These are phyloP conservation scores for Laterallus jamaicensis DNA, from an alignment of 2,113 vertebrate species.

Conservation along the genomic window DNA sequence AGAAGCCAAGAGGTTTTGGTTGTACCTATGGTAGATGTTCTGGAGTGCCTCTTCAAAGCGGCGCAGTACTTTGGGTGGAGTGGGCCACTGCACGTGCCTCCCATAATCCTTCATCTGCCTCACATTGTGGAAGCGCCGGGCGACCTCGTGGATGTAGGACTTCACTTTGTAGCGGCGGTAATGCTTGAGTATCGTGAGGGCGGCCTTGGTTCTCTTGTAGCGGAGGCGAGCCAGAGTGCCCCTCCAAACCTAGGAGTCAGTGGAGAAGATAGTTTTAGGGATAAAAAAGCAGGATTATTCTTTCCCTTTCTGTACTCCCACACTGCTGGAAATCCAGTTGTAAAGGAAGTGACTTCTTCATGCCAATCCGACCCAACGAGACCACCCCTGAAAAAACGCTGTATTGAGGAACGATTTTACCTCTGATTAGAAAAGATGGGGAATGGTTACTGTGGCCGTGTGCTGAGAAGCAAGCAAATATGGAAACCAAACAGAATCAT, in stretches of 20 bases:
- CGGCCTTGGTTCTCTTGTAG: slow-evolving; percentile 88
- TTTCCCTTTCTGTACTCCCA: neutral
- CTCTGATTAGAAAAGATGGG: neutral
- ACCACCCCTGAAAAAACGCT: fast-evolving
- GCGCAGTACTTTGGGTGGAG: slow-evolving; percentile 88
- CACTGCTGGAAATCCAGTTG: neutral
- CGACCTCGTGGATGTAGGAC: slow-evolving; percentile 87
- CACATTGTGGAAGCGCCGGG: slow-evolving; percentile 83
- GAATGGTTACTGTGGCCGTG: fast-evolving
- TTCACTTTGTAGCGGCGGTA: slow-evolving; percentile 94
- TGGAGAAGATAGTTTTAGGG: neutral
- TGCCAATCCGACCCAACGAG: neutral
- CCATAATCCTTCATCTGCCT: slow-evolving; percentile 85
- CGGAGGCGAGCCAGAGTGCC: slow-evolving; percentile 89
- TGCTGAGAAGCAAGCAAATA: neutral
- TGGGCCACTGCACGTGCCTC: slow-evolving; percentile 87
- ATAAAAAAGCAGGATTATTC: neutral
- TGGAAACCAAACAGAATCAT: too few relatives aligned
- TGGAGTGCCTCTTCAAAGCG: slow-evolving; percentile 87
- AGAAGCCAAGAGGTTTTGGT: neutral
- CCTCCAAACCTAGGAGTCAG: slow-evolving; percentile 85
- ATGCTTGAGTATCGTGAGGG: slow-evolving; percentile 80
- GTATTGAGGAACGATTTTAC: neutral
- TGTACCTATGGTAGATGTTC: slow-evolving; percentile 87
- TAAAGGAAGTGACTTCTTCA: neutral